Percentiles rank a stretch among this genome's conserved stretches.
These are phyloP conservation scores for fruit fly (Drosophila melanogaster) DNA, from an alignment of 1,140 invertebrate genomes.

Conservation along the genomic window DNA sequence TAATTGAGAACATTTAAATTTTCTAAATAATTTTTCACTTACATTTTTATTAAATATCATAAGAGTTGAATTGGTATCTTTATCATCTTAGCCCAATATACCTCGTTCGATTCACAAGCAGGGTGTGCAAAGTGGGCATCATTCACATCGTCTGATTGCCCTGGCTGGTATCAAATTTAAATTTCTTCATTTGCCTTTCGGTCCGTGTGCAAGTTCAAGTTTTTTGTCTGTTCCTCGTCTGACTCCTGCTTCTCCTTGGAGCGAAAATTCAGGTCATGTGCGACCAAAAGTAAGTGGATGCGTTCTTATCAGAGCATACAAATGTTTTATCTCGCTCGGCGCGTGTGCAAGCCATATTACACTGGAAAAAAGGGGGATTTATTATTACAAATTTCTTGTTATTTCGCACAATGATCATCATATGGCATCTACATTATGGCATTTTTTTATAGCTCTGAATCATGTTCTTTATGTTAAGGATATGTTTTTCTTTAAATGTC, in stretches of 20 bases:
- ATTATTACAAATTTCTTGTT: not conserved
- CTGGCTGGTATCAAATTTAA: constrained; percentile 69
- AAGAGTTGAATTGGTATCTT: no score
- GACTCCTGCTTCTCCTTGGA: constrained; percentile 26
- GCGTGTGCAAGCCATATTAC: constrained; percentile 57
- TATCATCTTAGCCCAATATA: not conserved
- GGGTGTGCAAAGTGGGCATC: constrained; percentile 36
- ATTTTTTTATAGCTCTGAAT: no score
- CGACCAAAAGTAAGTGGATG: constrained; percentile 82
- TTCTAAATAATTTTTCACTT: no score
- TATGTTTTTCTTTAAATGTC: no score
- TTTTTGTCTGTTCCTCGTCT: constrained; percentile 49
- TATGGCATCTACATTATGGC: no score
- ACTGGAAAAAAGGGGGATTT: not conserved
- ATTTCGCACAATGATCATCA: no score
- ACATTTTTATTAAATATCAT: no score
- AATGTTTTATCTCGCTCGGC: constrained; percentile 77
- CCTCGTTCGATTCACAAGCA: not conserved
- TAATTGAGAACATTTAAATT: no score
- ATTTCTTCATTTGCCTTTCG: constrained; percentile 73
- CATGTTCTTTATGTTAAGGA: no score
- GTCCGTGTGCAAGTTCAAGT: constrained; percentile 68
- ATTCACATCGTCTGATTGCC: constrained; percentile 58
- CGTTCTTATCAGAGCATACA: constrained; percentile 82
- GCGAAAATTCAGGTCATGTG: constrained; percentile 78